Evolutionary conservation across 2,888 invertebrate species (phyloP), one percentile per base, ranked within the genome.

Genomic region (Hedychridium roseum): DNA sequence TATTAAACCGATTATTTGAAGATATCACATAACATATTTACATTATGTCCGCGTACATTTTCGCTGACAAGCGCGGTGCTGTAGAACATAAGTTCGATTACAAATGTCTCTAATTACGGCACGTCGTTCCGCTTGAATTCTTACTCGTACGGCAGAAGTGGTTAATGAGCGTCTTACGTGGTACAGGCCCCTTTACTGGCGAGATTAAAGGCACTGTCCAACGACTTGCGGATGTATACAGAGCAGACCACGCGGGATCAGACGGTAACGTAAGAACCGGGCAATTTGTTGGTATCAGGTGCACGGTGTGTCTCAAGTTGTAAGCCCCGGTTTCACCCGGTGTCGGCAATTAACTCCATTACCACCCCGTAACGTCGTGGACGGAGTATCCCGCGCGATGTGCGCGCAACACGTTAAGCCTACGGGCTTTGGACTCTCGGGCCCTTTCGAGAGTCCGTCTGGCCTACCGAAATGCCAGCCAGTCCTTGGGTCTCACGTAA

Each of bases 231-330:
- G 31, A 31, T 44, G 39, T 31, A 37, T 27, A 37, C 16, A 45
- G 30, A 35, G 49, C 48, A 41, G 39, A 32, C 52, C 32, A 39
- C 40, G 43, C 40, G 45, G 58, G 53, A 64, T 63, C 60, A 70
- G 64, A 60, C 51, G 57, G 66, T 65, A 66, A 69, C 46, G 67
- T 67, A 66, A 65, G 68, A 64, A 62, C 57, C 50, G 39, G 58
- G 70, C 71, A 72, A 77, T 77, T 78, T 76, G 77, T 78, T 71
- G 73, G 78, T 76, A 77, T 76, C 78, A 78, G 78, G 78, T 78
- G 78, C 69, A 59, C 55, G 54, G 64, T 52, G 68, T 71, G 72
- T 75, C 72, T 73, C 64, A 77, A 77, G 71, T 76, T 74, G 72
- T 78, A 78, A 78, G 76, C 78, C 73, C 49, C 56, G 66, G 70